Evolutionary conservation across 2,113 vertebrate genomes (phyloP).

Genomic region (Pachycephala philippinensis): DNA sequence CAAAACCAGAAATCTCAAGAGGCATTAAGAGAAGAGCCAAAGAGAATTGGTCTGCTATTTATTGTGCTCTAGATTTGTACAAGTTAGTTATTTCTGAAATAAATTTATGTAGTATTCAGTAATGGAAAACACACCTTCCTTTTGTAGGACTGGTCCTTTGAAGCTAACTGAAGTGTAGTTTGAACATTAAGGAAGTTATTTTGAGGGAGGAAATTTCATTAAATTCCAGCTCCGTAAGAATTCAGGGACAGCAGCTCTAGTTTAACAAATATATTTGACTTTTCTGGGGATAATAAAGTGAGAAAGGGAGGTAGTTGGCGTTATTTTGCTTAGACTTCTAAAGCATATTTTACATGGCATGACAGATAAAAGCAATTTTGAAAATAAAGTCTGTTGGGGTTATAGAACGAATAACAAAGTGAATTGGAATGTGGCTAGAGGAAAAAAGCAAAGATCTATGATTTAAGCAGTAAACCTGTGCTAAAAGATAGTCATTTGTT

Average conservation of each 20-base stretch:
- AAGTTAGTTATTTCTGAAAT: not conserved
- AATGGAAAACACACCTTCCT: not conserved
- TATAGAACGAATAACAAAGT: slow-evolving; percentile 10
- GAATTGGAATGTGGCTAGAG: not conserved
- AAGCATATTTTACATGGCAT: slow-evolving; percentile 30
- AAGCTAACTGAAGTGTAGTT: not conserved
- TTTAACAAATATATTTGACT: slow-evolving; percentile 21
- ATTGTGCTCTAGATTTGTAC: not conserved
- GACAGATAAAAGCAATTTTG: slow-evolving; percentile 57
- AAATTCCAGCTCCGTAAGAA: not conserved
- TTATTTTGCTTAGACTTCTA: slow-evolving; percentile 65
- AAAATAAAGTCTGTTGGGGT: slow-evolving; percentile 31
- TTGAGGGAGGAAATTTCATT: not conserved
- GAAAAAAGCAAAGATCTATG: not conserved
- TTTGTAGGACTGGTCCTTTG: not conserved
- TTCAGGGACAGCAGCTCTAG: not conserved
- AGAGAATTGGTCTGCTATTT: not conserved
- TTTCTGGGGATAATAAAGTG: slow-evolving; percentile 22
- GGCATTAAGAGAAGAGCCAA: not conserved
- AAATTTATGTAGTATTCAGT: not conserved
- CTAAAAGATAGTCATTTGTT: not conserved
- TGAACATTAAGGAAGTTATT: not conserved
- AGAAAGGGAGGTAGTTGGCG: not conserved
- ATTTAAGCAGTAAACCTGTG: not conserved
- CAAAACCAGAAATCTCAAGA: not conserved